Evolutionary conservation across 2,113 vertebrate genomes (phyloP).

Genomic region (Seriola rivoliana): DNA sequence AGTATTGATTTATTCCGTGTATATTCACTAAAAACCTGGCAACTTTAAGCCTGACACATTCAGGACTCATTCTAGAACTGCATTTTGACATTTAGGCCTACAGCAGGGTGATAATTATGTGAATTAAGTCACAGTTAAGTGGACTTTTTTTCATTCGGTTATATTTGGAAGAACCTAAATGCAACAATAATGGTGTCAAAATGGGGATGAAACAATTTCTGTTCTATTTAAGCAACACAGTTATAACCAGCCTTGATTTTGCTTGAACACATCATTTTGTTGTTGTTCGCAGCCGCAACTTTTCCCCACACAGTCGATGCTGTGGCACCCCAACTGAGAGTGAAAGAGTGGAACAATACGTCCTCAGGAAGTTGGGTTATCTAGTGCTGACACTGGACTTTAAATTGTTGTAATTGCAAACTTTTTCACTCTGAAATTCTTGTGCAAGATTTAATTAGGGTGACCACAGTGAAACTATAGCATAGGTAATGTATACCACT

Average conservation of each 20-base stretch:
- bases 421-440: neutral
- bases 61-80: neutral
- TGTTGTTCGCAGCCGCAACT: neutral
- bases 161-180: neutral
- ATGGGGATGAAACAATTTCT: neutral
- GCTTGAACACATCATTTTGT: neutral
- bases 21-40: neutral
- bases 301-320: neutral
- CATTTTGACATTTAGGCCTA: neutral
- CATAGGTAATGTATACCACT: neutral
- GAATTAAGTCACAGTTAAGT: neutral
- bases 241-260: neutral
- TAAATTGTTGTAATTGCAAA: neutral
- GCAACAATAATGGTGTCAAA: neutral
- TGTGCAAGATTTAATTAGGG: constrained; percentile 40
- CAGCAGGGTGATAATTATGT: neutral
- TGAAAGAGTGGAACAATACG: neutral
- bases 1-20: neutral
- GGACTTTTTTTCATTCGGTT: neutral
- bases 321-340: neutral
- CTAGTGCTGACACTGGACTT: neutral
- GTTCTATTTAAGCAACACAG: neutral
- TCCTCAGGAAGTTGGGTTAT: neutral
- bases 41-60: neutral
- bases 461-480: constrained; percentile 28